Base-by-base conservation (phyloP, 2,113 vertebrate genomes). In the Ammodytes marinus region DNA sequence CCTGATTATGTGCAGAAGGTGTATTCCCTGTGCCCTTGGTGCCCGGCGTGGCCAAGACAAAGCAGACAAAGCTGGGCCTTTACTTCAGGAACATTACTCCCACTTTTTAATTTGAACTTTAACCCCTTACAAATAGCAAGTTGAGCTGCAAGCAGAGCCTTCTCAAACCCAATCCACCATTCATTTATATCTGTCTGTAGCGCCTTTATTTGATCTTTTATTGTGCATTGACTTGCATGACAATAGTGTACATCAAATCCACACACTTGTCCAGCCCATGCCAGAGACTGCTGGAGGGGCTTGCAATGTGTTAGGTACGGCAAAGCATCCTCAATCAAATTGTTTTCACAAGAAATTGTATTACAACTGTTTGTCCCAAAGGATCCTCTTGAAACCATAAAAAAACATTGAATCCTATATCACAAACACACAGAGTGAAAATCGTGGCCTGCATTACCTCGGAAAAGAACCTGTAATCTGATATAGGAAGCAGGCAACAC, bases 391-490 rank as follows among this genome's bases (percentile, higher is more conserved):
- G 39, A 47, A 69, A 73, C n/a, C 47, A 69, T 14, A 12, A n/a
- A 64, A 57, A 52, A 58, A 50, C 11, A 66, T 4, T 43, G 37
- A 74, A 57, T 39, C 68, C 5, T 67, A 69, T 73, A 57, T 49
- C 42, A 40, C n/a, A 52, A 1, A 46, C 19, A 72, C 11, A 65
- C 35, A 50, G 8, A 50, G 35, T 46, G 6, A n/a, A 27, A 53
- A n/a, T 13, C 9, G 2, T 0, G 4, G 37, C 14, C 19, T 14
- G 46, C 6, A 46, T 71, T 49, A 74, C 42, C 37, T 58, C 71
- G 65, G 50, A 15, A 71, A 73, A 67, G 37, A 70, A 35, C 39
- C 40, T 82, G 49, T 68, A 77, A 85, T 80, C 76, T 87, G 49
- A 85, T 85, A 71, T 82, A 54, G 78, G 65, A 74, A 13, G 52